phyloP scores from a whole-genome alignment of 2,113 vertebrate species.

The Mixornis gularis region DNA sequence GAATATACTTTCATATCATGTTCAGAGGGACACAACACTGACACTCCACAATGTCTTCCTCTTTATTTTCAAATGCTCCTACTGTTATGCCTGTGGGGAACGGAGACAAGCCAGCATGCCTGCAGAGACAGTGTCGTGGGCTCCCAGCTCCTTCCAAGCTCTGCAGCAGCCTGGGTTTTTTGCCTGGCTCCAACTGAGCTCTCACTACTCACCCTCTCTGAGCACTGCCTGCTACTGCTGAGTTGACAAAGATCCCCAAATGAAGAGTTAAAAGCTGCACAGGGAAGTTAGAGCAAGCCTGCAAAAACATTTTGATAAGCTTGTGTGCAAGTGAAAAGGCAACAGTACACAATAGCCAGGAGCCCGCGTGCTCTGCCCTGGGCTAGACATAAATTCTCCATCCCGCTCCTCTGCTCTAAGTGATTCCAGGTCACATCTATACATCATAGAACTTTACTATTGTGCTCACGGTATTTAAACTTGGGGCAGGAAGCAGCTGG shows the following conservation, averaged over 20 bases:
- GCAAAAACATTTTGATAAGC: constrained; percentile 43
- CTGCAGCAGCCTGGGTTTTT: background rate
- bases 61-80: constrained; percentile 8
- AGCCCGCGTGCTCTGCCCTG: constrained; percentile 27
- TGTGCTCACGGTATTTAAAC: background rate
- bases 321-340: constrained; percentile 13
- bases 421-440: constrained; percentile 51
- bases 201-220: background rate
- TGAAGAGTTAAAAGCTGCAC: background rate
- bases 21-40: background rate
- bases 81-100: background rate
- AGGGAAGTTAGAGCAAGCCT: background rate
- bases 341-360: constrained; percentile 1
- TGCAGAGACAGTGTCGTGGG: background rate
- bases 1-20: background rate
- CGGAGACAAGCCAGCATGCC: background rate
- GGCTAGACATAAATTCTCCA: constrained; percentile 46
- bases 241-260: background rate
- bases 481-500: constrained; percentile 48
- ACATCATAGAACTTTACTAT: constrained; percentile 15
- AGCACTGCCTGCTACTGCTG: background rate
- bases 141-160: background rate
- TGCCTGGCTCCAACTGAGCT: background rate
- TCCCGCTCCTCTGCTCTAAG: background rate
- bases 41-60: background rate